phyloP scores from a whole-genome alignment of 1,140 invertebrate species.

The Leptinotarsa defecta region DNA sequence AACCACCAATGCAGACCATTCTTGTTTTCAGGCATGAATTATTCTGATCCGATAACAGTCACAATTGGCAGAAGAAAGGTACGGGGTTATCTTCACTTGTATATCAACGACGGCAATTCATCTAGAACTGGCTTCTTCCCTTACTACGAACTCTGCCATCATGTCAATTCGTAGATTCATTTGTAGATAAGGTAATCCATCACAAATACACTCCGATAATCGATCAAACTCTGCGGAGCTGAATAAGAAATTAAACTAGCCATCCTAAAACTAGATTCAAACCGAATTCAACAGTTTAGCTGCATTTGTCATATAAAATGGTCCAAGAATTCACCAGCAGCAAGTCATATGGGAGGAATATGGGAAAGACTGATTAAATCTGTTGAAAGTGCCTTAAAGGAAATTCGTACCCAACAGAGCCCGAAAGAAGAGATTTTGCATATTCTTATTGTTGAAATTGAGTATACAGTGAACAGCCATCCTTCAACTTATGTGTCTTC shows the following conservation, averaged over 20 bases:
- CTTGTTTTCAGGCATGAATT: conserved; percentile 36
- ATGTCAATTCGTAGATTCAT: conserved; percentile 50
- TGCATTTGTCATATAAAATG: too few species aligned
- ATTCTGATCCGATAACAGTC: conserved; percentile 48
- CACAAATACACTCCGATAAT: conserved; percentile 37
- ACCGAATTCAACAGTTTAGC: too few species aligned
- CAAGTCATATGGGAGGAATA: background rate
- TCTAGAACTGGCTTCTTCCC: background rate
- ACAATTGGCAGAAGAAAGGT: conserved; percentile 50
- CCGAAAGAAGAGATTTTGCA: too few species aligned
- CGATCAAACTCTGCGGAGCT: background rate
- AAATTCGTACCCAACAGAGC: too few species aligned
- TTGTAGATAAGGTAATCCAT: conserved; percentile 37
- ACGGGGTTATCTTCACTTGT: conserved; percentile 50
- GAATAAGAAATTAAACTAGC: conserved; percentile 30
- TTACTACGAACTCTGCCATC: conserved; percentile 41
- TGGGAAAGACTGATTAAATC: background rate
- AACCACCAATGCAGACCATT: background rate
- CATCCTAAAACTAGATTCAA: conserved; percentile 14
- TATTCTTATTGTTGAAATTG: background rate
- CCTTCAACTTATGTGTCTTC: background rate
- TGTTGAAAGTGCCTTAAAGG: too few species aligned
- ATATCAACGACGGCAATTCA: conserved; percentile 51
- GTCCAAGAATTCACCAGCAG: background rate
- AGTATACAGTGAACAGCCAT: background rate